These are phyloP conservation scores for Aphodius sticticus DNA, from an alignment of 2,888 invertebrate genomes.

Conservation along the genomic window DNA sequence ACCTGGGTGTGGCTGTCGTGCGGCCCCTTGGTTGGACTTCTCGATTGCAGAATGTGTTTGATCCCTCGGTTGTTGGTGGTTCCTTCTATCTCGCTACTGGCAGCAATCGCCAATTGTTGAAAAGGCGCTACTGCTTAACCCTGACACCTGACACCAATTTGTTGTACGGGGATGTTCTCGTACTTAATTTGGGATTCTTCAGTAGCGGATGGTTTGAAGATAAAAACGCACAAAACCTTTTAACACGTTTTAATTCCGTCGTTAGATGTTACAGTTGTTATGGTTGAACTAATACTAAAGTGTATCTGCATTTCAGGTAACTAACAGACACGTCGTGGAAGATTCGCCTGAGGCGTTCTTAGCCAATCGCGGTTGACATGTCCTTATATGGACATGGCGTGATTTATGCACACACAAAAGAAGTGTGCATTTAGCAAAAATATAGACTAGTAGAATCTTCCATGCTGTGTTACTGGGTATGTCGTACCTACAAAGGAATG, in stretches of 20 bases:
- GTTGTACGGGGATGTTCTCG: slow-evolving; percentile 4
- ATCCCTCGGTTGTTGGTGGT: too few relatives aligned
- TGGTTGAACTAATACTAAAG: not conserved
- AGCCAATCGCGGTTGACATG: slow-evolving; percentile 4
- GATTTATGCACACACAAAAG: not conserved
- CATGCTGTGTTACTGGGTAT: not conserved
- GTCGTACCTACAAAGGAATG: not conserved
- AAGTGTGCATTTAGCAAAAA: not conserved
- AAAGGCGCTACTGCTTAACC: slow-evolving; percentile 4
- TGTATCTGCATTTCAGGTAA: not conserved
- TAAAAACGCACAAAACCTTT: not conserved
- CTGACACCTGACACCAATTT: not conserved
- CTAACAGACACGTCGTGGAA: not conserved
- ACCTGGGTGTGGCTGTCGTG: too few relatives aligned
- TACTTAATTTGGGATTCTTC: slow-evolving; percentile 4
- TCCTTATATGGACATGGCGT: not conserved
- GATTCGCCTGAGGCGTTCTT: not conserved
- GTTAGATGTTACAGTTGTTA: not conserved
- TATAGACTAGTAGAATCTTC: not conserved
- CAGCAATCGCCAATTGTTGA: slow-evolving; percentile 4
- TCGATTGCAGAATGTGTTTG: too few relatives aligned
- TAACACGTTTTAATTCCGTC: slow-evolving; percentile 4
- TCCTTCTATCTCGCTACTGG: not conserved
- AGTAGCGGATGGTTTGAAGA: not conserved
- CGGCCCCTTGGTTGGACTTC: too few relatives aligned